phyloP scores from a whole-genome alignment of 2,113 vertebrate genomes.

The Saimiri boliviensis region DNA sequence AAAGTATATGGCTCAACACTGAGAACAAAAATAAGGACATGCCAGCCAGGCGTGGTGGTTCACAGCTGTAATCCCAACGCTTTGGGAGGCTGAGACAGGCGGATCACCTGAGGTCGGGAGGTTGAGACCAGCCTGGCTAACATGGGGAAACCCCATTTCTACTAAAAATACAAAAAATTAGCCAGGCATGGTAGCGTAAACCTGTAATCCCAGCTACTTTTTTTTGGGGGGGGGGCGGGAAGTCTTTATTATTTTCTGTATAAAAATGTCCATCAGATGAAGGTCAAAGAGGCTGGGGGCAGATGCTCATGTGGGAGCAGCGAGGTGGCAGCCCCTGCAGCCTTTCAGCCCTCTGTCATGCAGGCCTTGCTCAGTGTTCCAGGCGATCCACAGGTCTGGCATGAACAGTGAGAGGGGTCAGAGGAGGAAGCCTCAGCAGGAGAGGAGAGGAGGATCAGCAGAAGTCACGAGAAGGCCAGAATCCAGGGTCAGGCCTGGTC shows the following conservation, averaged over 20 bases:
- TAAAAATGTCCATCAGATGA: no score
- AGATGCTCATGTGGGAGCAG: not conserved
- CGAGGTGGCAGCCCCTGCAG: not conserved
- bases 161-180: no score
- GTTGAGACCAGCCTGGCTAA: no score
- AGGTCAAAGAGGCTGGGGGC: not conserved
- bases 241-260: no score
- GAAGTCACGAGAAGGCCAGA: slow-evolving; percentile 89
- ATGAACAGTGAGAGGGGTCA: slow-evolving; percentile 55
- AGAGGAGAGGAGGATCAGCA: slow-evolving; percentile 86
- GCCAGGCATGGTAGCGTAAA: no score
- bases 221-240: no score
- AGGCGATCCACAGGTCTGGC: slow-evolving; percentile 53
- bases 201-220: no score
- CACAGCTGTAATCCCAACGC: no score
- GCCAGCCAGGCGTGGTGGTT: not conserved
- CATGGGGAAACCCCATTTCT: no score
- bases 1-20: not conserved
- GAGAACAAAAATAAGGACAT: not conserved
- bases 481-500: slow-evolving; percentile 91
- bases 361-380: slow-evolving; percentile 47
- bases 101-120: no score
- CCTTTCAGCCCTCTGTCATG: not conserved
- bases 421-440: slow-evolving; percentile 80
- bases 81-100: no score